Percentiles rank a stretch among this genome's conserved stretches.
Conservation (phyloP, 23 tunicate genomes). For the Trididemnum nubilum region DNA sequence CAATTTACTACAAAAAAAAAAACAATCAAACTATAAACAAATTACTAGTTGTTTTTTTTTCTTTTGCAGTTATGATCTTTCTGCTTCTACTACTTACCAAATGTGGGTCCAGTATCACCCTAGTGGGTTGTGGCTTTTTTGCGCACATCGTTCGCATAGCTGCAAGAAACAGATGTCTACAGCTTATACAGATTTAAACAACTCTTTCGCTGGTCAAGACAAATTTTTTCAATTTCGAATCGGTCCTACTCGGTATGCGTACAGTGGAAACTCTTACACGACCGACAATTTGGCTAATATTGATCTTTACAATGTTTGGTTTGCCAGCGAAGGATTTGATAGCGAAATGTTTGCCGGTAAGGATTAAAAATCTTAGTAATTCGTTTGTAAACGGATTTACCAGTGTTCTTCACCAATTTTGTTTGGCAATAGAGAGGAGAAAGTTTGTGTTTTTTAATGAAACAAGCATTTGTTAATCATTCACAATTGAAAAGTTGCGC, state of each 20-base stretch:
- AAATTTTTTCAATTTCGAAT: not conserved
- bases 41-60: too few relatives aligned
- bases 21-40: too few relatives aligned
- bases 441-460: too few relatives aligned
- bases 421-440: too few relatives aligned
- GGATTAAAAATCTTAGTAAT: not conserved
- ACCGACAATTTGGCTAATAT: not conserved
- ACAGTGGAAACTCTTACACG: conserved; percentile 6
- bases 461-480: too few relatives aligned
- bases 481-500: too few relatives aligned
- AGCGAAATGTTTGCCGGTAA: conserved; percentile 42
- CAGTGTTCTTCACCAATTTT: too few relatives aligned
- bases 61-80: too few relatives aligned
- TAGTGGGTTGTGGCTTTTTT: conserved; percentile 53
- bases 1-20: too few relatives aligned
- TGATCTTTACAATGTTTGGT: conserved; percentile 26
- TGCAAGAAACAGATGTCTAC: conserved; percentile 6
- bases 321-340: conserved; percentile 62
- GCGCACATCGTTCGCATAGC: conserved; percentile 30
- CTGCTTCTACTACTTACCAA: too few relatives aligned
- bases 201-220: not conserved
- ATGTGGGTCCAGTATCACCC: conserved; percentile 49
- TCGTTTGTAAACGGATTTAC: too few relatives aligned
- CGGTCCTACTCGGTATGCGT: not conserved
- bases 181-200: not conserved